These are phyloP conservation scores for Loriculus beryllinus DNA, from an alignment of 2,797 vertebrate species.

Conservation along the genomic window DNA sequence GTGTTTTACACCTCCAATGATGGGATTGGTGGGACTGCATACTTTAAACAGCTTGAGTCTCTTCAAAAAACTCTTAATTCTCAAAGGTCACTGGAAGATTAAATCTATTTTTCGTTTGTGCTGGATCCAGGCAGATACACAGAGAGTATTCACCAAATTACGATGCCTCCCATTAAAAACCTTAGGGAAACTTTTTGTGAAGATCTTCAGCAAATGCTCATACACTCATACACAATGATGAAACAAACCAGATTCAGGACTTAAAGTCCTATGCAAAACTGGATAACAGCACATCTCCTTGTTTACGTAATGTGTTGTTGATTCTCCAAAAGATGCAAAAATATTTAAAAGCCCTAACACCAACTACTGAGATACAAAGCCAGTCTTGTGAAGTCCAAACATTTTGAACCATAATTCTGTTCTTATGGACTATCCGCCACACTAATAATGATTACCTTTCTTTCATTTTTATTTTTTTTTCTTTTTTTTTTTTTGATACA, in stretches of 20 bases:
- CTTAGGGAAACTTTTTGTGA: background rate
- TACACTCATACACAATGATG: background rate
- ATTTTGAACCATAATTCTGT: background rate
- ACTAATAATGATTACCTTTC: background rate
- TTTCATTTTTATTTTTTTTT: background rate
- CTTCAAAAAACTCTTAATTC: background rate
- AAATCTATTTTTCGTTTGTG: background rate
- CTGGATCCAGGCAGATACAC: background rate
- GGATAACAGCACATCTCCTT: background rate
- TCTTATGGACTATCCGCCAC: background rate
- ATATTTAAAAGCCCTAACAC: background rate
- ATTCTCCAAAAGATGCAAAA: background rate
- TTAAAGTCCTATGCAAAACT: background rate
- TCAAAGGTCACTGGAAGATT: background rate
- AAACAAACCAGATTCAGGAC: background rate
- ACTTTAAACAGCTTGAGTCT: background rate
- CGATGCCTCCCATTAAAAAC: background rate
- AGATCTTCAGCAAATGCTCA: background rate
- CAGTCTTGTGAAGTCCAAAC: background rate
- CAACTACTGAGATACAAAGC: rapidly evolving
- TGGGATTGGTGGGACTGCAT: background rate
- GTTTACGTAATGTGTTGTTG: background rate
- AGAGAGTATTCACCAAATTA: background rate
- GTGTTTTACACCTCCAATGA: background rate
- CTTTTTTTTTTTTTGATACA: background rate